Evolutionary conservation across 2,888 invertebrate genomes (phyloP), one percentile per base, ranked within the genome.

Genomic region (Seira sanloemensis): DNA sequence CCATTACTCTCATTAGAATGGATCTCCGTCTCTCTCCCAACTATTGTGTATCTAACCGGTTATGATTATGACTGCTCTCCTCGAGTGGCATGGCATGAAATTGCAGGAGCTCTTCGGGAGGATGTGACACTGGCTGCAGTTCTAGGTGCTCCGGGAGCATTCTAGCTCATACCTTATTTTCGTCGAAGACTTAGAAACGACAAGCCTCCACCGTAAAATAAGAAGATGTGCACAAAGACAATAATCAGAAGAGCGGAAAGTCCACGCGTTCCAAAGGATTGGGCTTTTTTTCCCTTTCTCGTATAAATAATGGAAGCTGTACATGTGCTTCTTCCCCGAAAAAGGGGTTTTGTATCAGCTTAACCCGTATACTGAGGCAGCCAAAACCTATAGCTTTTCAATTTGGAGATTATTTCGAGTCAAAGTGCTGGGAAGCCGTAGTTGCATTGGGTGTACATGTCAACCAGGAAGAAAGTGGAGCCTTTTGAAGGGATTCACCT

Each of bases 1-100:
- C 62, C 62, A 62, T 62, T 62, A 62, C 12, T 62, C 21, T 62
- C 62, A 62, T 62, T 62, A 62, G 21, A 62, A 19, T 62, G n/a
- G n/a, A 62, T 12, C 50, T 50, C 2, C 50, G 62, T 62, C n/a
- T n/a, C n/a, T n/a, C n/a, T n/a, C n/a, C n/a, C n/a, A n/a, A n/a
- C n/a, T n/a, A n/a, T n/a, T n/a, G n/a, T n/a, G n/a, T n/a, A n/a
- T n/a, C n/a, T n/a, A n/a, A 50, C 50, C 50, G 12, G 50, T n/a
- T n/a, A 50, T 50, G 16, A n/a, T 16, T 50, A 2, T 50, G n/a
- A 50, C 1, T 7, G 62, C 21, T 21, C 62, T 18, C 2, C 21
- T 62, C 62, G 1, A 62, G 2, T 50, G 2, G 1, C n/a, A 62
- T 62, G 12, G 4, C 19, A 23, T 19, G 62, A 21, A 62, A 62